Base-by-base conservation (phyloP, 2,113 vertebrate species). In the Zootoca vivipara region DNA sequence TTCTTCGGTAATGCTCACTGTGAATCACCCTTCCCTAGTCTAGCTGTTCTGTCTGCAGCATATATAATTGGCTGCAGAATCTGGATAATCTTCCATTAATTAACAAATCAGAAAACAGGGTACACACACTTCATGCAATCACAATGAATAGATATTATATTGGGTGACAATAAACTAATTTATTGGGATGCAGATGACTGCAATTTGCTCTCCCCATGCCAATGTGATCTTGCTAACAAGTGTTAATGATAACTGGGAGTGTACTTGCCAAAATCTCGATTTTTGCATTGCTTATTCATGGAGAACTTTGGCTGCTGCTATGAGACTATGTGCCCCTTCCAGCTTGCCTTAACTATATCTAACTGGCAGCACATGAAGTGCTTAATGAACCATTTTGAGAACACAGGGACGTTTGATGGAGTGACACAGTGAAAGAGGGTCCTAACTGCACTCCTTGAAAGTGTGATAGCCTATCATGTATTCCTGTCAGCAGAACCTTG, bases 21-120 rank as follows among this genome's bases (percentile, higher is more conserved):
- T 30, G 77, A 72, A 72, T 90, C 87, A 3, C 3, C 30, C 89
- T 72, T 89, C 74, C 0, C 46, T 92, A 69, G 90, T 77, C 77
- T 0, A 73, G 22, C 13, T 16, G 35, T 13, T 6, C 3, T 82
- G 69, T 74, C 64, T 92, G 28, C 81, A 87, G 86, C 70, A 83
- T 75, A 64, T 81, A 79, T 87, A 84, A 86, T 88, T 89, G 70
- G 62, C 4, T 78, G 1, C 70, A 42, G 90, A 74, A 94, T 85
- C 75, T 85, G 90, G 89, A 90, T 78, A 0, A 56, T 33, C 5
- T 4, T 84, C 81, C 40, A 89, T 84, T 89, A 91, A 92, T 91
- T 83, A 35, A 56, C 38, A 90, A 83, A 87, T 92, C 84, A 85
- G 91, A 87, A 93, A 92, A 91, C 33, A 22, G 80, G 88, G 0